Evolutionary conservation across 2,113 vertebrate genomes (phyloP), one percentile per base, ranked within the genome.

Genomic region (Aegithalos caudatus): DNA sequence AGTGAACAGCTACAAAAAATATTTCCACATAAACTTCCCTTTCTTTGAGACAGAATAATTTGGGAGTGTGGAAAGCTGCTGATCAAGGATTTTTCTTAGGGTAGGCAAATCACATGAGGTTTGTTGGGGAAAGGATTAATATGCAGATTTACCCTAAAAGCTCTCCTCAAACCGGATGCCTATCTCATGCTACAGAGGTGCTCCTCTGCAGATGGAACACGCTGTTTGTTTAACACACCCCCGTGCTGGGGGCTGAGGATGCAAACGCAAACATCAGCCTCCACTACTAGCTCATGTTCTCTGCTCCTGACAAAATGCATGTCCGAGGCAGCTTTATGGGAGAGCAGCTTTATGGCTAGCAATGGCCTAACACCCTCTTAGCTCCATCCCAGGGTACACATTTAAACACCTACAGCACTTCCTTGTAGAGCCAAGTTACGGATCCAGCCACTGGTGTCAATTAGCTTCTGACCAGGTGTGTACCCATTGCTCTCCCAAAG

Each of bases 301-400:
- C 70, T 82, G 21, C 33, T 53, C n/a, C 73, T 42, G 42, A 48
- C 40, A 70, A 54, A 90, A 70, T 33, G 22, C 2, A 2, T 24
- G 64, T 81, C 24, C 37, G 37, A 74, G n/a, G 51, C 56, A 80
- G 56, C 45, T 45, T 69, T n/a, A 57, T 3, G 21, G 29, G 21
- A 60, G 44, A 5, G 51, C 51, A 76, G 61, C 25, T 76, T 35
- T 27, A 60, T 2, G 27, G 47, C 40, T 8, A 38, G 65, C 44
- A 71, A 81, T n/a, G 44, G 67, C 72, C 65, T 78, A 80, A 74
- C 60, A 56, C 92, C 93, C 92, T 93, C 93, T 96, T 96, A 96
- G 90, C 90, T 95, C 80, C 61, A 69, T 57, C 56, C 15, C 77
- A 66, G 72, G 25, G 79, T 45, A 90, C 9, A 74, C 10, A 14